phyloP scores from a whole-genome alignment of 2,113 vertebrate species.

The Andinoacara biseriatus region DNA sequence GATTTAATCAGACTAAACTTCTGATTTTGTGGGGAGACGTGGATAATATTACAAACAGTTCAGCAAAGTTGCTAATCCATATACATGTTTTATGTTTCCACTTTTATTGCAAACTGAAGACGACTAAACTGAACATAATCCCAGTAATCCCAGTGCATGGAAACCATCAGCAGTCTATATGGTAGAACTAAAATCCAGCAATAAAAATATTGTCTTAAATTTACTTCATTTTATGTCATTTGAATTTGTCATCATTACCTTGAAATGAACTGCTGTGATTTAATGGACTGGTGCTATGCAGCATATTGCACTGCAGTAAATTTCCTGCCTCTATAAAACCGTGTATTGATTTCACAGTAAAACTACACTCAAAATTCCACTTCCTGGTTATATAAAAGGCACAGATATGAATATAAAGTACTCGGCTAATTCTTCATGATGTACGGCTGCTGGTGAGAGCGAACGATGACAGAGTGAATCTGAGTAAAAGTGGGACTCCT shows the following conservation, averaged over 20 bases:
- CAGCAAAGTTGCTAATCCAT: background rate
- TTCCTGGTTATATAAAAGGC: slow-evolving; percentile 21
- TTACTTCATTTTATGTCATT: slow-evolving; percentile 25
- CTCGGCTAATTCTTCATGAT: background rate
- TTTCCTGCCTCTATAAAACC: slow-evolving; percentile 23
- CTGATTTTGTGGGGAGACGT: background rate
- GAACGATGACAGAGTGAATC: background rate
- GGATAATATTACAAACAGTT: background rate
- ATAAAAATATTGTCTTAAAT: background rate
- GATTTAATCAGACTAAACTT: background rate
- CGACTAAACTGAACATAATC: background rate
- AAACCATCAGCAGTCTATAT: background rate
- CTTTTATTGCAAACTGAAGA: background rate
- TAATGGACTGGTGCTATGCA: background rate
- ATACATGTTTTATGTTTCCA: background rate
- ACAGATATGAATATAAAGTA: background rate
- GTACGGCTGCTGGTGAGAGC: background rate
- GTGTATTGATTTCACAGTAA: slow-evolving; percentile 27
- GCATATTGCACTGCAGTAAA: slow-evolving; percentile 34
- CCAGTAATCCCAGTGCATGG: background rate
- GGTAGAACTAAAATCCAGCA: background rate
- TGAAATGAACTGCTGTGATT: slow-evolving; percentile 29
- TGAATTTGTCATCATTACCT: slow-evolving; percentile 50
- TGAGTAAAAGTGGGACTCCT: background rate
- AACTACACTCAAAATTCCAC: slow-evolving; percentile 11